Percentiles rank a stretch among this genome's conserved stretches.
Conservation (phyloP, 2,797 vertebrate species). For the Nyctalus aviator region DNA sequence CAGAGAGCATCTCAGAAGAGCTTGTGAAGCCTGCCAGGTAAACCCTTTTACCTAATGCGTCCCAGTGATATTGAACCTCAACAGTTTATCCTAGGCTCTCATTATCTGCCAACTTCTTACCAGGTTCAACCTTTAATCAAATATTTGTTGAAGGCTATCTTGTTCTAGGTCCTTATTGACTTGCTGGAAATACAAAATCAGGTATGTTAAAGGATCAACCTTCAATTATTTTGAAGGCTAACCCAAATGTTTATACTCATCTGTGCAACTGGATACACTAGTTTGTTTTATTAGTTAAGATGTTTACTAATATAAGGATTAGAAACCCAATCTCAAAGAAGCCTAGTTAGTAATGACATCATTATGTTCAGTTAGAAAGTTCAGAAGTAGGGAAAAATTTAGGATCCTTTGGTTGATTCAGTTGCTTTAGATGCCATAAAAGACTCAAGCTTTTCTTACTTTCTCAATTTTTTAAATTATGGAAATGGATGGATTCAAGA, state of each 20-base stretch:
- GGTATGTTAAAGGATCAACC: not conserved
- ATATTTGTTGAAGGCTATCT: not conserved
- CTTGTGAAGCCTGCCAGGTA: not conserved
- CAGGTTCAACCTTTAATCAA: not conserved
- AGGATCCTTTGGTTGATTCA: not conserved
- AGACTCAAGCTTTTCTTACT: not conserved
- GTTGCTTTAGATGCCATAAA: not conserved
- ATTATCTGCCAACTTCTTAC: not conserved
- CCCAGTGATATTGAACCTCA: not conserved
- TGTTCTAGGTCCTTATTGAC: not conserved
- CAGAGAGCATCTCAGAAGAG: not conserved
- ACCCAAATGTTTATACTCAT: not conserved
- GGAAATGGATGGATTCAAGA: not conserved
- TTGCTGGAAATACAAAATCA: not conserved
- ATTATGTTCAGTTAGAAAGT: not conserved
- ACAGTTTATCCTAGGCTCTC: not conserved
- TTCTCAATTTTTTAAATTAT: not conserved
- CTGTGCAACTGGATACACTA: not conserved
- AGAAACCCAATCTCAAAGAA: not conserved
- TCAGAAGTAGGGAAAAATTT: not conserved
- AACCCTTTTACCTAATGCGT: not conserved
- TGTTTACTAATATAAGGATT: not conserved
- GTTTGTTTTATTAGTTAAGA: not conserved
- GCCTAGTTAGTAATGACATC: not conserved
- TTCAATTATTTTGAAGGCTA: slow-evolving; percentile 13